Base-by-base conservation (phyloP, 2,888 invertebrate genomes). In the Coelinius sp. region DNA sequence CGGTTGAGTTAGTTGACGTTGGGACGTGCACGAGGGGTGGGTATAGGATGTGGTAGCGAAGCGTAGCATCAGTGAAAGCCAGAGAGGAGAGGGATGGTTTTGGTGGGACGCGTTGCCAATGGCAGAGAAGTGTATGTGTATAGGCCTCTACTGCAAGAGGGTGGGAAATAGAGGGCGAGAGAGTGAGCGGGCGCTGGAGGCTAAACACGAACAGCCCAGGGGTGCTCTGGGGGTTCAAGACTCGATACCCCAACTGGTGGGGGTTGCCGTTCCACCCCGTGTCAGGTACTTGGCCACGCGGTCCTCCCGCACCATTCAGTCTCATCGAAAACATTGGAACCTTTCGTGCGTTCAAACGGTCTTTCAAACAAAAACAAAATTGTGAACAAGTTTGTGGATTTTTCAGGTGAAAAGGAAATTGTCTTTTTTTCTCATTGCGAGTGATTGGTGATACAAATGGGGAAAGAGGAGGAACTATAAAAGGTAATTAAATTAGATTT, bases 201-300 rank as follows among this genome's bases (percentile, higher is more conserved):
- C 64, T 38, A 67, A 20, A 41, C 22, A 27, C 20, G 46, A 65
- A 69, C 27, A 63, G 52, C 66, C 25, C 62, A 67, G 64, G 75
- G 74, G 72, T 76, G 68, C 70, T 59, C 66, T 46, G 70, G 70
- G 70, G 70, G 56, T 73, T 73, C 73, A 72, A 71, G 68, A 68
- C 56, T 52, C 59, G 59, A 59, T 59, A 59, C 59, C 17, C 59
- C 20, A 14, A 27, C 56, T 27, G 74, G 82, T 77, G 80, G 83
- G 81, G 79, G 79, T 77, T 76, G 76, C n/a, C 78, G 82, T 84
- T 79, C 83, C 82, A 84, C 80, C 81, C 78, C 78, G 83, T 83
- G 80, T 83, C 84, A 84, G 84, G 83, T 82, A 78, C 79, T 79
- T 76, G 70, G 63, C 82, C 84, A 84, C 83, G 84, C 84, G 84